Evolutionary conservation across 37 sponge, comb jelly and placozoan species (phyloP).

Genomic region (Aplysina aerophoba): DNA sequence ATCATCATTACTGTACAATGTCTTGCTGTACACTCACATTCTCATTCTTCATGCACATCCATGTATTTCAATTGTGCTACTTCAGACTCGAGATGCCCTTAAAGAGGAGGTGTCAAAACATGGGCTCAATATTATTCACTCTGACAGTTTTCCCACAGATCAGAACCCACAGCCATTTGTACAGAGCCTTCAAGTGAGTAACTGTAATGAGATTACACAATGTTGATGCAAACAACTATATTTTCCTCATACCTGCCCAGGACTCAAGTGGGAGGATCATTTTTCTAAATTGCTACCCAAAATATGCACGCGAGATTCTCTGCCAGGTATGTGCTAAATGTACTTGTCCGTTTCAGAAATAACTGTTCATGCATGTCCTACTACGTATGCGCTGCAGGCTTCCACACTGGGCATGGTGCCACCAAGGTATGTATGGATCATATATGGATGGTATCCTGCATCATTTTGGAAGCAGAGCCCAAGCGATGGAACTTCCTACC

Average conservation of each 20-base stretch:
- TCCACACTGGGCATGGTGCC: conserved; percentile 47
- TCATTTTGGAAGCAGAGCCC: conserved; percentile 44
- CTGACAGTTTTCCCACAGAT: not conserved
- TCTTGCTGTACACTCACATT: not conserved
- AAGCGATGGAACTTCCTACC: not conserved
- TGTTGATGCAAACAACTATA: no score
- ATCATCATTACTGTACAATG: no score
- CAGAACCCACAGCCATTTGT: not conserved
- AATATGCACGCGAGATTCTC: conserved; percentile 51
- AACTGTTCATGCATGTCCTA: not conserved
- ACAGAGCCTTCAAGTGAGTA: not conserved
- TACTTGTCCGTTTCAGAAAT: not conserved
- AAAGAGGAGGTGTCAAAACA: not conserved
- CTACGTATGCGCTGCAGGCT: conserved; percentile 35
- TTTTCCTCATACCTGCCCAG: conserved; percentile 36
- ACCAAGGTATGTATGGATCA: conserved; percentile 51
- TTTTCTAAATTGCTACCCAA: conserved; percentile 56
- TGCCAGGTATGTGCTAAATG: conserved; percentile 77
- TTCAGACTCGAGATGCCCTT: not conserved
- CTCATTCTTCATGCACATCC: not conserved
- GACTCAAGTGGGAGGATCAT: conserved; percentile 59
- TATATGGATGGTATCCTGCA: conserved; percentile 57
- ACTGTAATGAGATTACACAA: no score
- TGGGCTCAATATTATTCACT: not conserved
- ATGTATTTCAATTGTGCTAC: not conserved